Conservation (phyloP, 2,797 vertebrate species). For the Enteromius radiatus region DNA sequence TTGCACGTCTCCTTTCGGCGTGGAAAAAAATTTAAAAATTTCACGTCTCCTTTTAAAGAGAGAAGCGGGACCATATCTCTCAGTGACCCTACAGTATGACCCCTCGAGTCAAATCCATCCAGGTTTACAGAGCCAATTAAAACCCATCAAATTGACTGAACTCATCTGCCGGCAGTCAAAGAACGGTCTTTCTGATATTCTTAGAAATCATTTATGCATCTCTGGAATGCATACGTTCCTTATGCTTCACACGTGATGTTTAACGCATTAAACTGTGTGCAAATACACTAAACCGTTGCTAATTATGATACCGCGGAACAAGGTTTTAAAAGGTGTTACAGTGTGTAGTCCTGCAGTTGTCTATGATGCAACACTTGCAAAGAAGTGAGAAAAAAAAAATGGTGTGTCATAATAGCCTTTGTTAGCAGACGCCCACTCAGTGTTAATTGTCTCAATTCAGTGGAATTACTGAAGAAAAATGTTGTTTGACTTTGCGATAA, state of each 20-base stretch:
- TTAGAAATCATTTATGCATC: neutral
- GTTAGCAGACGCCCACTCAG: neutral
- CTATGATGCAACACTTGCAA: constrained; percentile 29
- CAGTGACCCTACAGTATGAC: constrained; percentile 36
- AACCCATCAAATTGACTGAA: constrained; percentile 42
- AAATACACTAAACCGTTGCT: constrained; percentile 42
- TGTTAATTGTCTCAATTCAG: constrained; percentile 1
- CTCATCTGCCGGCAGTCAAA: neutral
- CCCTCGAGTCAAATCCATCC: constrained; percentile 22
- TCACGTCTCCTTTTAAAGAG: neutral
- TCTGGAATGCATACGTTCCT: neutral
- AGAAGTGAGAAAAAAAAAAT: neutral
- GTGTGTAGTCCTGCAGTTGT: neutral
- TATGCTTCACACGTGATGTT: constrained; percentile 26
- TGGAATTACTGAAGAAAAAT: neutral
- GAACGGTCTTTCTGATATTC: constrained; percentile 4
- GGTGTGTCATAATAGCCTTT: neutral
- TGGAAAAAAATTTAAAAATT: constrained; percentile 17
- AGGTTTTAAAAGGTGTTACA: constrained; percentile 41
- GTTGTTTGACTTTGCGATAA: neutral
- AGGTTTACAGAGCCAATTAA: constrained; percentile 41
- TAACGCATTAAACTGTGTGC: constrained; percentile 35
- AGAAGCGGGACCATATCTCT: neutral
- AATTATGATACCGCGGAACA: constrained; percentile 35
- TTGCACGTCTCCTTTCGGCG: constrained; percentile 30